These are phyloP conservation scores for Camptogramma bilineatum DNA, from an alignment of 2,888 invertebrate genomes.

Conservation along the genomic window DNA sequence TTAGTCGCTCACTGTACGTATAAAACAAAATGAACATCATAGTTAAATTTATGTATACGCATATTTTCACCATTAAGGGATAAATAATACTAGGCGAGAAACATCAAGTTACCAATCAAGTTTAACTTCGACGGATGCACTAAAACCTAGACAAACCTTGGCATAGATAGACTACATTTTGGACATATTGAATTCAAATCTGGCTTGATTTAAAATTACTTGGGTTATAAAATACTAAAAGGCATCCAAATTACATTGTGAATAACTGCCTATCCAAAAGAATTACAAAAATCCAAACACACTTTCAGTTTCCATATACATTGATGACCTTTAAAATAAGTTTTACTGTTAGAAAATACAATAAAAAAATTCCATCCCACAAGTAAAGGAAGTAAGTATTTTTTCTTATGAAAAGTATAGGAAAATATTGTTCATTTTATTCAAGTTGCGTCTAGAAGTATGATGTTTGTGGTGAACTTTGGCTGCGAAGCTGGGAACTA, in stretches of 20 bases:
- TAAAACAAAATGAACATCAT: conserved; percentile 7
- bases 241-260: no score
- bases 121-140: neutral
- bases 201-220: no score
- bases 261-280: no score
- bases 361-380: neutral
- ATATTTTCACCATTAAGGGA: conserved; percentile 12
- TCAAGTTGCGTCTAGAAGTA: conserved; percentile 17
- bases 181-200: no score
- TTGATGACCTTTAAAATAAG: no score
- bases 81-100: conserved; percentile 31
- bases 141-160: neutral
- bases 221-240: no score
- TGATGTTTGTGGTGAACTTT: conserved; percentile 17
- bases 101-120: conserved; percentile 46
- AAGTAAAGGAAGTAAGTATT: neutral
- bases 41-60: conserved; percentile 16
- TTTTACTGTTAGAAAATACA: no score
- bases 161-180: conserved; percentile 9
- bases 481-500: conserved; percentile 41
- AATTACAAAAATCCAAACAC: no score
- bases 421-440: no score
- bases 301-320: no score
- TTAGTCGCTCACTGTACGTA: neutral
- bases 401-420: no score